phyloP scores from a whole-genome alignment of 2,113 vertebrate genomes.

The Phaethon lepturus region DNA sequence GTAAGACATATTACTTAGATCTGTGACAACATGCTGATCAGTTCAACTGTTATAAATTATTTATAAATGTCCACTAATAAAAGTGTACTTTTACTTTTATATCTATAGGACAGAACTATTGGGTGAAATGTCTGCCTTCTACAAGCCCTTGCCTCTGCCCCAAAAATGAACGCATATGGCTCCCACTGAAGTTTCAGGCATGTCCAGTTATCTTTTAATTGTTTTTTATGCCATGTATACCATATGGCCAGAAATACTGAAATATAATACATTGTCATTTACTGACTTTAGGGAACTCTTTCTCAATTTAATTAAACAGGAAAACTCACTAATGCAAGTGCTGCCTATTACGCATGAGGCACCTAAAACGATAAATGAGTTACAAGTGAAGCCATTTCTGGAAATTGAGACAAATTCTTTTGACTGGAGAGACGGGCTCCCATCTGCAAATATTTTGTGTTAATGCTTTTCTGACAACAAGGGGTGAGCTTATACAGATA shows the following conservation, averaged over 20 bases:
- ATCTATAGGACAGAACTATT: neutral
- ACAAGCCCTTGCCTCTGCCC: neutral
- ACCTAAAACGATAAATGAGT: neutral
- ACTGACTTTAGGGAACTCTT: neutral
- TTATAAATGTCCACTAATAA: neutral
- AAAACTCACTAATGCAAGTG: neutral
- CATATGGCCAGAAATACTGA: neutral
- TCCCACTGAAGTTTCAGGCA: neutral
- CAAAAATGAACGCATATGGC: neutral
- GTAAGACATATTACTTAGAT: neutral
- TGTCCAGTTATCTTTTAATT: neutral
- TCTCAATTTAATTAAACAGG: slow-evolving; percentile 1
- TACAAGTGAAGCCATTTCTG: neutral
- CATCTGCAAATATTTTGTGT: neutral
- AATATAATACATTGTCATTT: neutral
- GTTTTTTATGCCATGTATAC: neutral
- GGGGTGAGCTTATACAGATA: neutral
- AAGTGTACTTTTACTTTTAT: neutral
- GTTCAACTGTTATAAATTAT: neutral
- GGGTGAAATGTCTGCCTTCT: neutral
- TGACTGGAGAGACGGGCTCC: neutral
- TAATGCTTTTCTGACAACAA: neutral
- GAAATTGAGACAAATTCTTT: neutral
- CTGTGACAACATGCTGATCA: neutral
- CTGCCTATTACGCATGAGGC: neutral